Percentiles rank a stretch among this genome's conserved stretches.
phyloP scores from a whole-genome alignment of 1,140 invertebrate genomes.

The Cydia pomonella region DNA sequence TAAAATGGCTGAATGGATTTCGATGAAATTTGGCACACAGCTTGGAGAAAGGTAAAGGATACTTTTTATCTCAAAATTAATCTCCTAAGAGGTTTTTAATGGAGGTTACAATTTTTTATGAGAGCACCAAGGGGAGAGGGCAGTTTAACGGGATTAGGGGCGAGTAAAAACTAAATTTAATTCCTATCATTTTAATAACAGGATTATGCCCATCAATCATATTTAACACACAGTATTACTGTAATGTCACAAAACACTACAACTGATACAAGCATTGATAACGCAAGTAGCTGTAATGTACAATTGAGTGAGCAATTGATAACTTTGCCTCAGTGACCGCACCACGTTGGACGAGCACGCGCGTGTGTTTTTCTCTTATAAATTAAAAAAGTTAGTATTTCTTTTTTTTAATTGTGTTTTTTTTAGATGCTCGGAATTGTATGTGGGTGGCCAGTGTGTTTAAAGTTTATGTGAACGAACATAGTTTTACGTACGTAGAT shows the following conservation, averaged over 20 bases:
- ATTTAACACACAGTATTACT: constrained; percentile 52
- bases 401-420: constrained; percentile 34
- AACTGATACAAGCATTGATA: constrained; percentile 66
- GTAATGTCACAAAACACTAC: constrained; percentile 51
- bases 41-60: too few relatives aligned
- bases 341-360: constrained; percentile 41
- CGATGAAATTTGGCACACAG: too few relatives aligned
- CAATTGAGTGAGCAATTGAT: constrained; percentile 46
- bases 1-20: too few relatives aligned
- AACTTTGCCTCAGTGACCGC: constrained; percentile 58
- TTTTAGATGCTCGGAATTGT: background rate
- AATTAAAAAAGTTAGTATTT: constrained; percentile 44
- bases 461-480: too few relatives aligned
- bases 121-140: too few relatives aligned
- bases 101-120: too few relatives aligned
- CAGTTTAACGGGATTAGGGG: too few relatives aligned
- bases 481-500: too few relatives aligned
- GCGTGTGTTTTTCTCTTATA: constrained; percentile 34
- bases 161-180: background rate
- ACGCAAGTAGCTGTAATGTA: constrained; percentile 58
- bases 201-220: constrained; percentile 49
- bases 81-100: too few relatives aligned
- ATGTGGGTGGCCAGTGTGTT: background rate
- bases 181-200: background rate
- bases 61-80: too few relatives aligned